Conservation (phyloP, 2,888 invertebrate genomes). For the Stramonita haemastoma region DNA sequence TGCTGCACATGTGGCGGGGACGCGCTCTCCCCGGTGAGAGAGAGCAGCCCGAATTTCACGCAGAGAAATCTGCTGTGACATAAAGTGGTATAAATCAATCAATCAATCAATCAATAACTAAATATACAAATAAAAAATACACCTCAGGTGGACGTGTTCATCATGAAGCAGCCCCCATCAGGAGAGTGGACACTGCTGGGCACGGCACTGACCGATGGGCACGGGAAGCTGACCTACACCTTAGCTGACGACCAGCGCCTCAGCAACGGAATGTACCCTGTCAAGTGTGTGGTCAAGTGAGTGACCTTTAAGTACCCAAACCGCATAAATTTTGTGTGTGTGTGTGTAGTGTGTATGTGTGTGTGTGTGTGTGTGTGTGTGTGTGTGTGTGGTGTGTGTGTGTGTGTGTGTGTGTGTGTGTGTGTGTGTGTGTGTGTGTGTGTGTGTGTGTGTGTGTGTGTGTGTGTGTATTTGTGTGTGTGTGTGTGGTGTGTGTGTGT, state of each 20-base stretch:
- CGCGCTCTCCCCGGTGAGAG: too few species aligned
- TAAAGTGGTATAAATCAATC: too few species aligned
- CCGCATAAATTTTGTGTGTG: too few species aligned
- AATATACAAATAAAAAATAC: too few species aligned
- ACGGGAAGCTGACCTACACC: constrained; percentile 90
- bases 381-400: neutral
- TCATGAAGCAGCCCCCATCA: constrained; percentile 91
- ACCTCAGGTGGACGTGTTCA: constrained; percentile 88
- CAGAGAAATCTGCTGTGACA: too few species aligned
- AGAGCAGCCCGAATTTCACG: too few species aligned
- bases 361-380: constrained; percentile 3
- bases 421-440: neutral
- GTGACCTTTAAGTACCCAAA: constrained; percentile 36
- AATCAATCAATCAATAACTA: too few species aligned
- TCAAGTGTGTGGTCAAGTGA: constrained; percentile 89
- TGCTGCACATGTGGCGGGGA: too few species aligned
- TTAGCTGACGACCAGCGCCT: constrained; percentile 91
- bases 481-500: neutral
- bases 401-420: neutral
- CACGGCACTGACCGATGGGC: constrained; percentile 97
- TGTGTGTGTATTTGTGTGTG: neutral
- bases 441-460: neutral
- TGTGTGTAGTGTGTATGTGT: too few species aligned
- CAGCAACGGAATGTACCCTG: constrained; percentile 94
- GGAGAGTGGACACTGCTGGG: constrained; percentile 91